phyloP scores from a whole-genome alignment of 2,888 invertebrate genomes.

The Polymixis lichenea region DNA sequence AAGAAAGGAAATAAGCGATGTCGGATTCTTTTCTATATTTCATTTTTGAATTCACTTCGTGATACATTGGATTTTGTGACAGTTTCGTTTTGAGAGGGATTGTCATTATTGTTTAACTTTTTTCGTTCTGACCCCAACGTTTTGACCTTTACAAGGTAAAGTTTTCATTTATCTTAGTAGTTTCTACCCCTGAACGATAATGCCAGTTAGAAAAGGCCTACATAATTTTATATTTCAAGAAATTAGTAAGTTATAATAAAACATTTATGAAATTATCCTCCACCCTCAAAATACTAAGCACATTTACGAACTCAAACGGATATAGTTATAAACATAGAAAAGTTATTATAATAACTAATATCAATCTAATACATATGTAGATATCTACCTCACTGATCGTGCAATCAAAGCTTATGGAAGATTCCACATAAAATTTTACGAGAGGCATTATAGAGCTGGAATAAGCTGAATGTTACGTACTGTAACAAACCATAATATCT shows the following conservation, averaged over 20 bases:
- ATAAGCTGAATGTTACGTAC: slow-evolving; percentile 76
- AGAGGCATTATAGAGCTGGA: slow-evolving; percentile 78
- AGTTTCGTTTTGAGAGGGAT: slow-evolving; percentile 24
- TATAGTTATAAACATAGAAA: slow-evolving; percentile 39
- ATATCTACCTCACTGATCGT: slow-evolving; percentile 73
- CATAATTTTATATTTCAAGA: slow-evolving; percentile 1
- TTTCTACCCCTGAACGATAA: slow-evolving; percentile 6
- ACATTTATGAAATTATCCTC: slow-evolving; percentile 3
- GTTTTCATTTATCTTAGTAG: slow-evolving; percentile 13
- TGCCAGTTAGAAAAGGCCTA: neutral
- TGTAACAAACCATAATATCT: slow-evolving; percentile 76
- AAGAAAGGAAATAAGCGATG: slow-evolving; percentile 72
- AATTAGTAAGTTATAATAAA: slow-evolving; percentile 11
- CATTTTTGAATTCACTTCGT: slow-evolving; percentile 61
- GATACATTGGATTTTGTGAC: slow-evolving; percentile 44
- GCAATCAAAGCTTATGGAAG: slow-evolving; percentile 82
- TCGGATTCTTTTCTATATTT: slow-evolving; percentile 64
- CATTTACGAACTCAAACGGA: slow-evolving; percentile 8
- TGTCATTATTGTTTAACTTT: slow-evolving; percentile 12
- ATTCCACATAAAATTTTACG: slow-evolving; percentile 85
- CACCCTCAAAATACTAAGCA: slow-evolving; percentile 12
- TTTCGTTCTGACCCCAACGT: neutral
- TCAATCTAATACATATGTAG: slow-evolving; percentile 59
- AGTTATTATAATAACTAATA: slow-evolving; percentile 57
- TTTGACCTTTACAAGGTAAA: slow-evolving; percentile 17